These are phyloP conservation scores for Schizotus pectinicornis DNA, from an alignment of 2,888 invertebrate species.

Conservation along the genomic window DNA sequence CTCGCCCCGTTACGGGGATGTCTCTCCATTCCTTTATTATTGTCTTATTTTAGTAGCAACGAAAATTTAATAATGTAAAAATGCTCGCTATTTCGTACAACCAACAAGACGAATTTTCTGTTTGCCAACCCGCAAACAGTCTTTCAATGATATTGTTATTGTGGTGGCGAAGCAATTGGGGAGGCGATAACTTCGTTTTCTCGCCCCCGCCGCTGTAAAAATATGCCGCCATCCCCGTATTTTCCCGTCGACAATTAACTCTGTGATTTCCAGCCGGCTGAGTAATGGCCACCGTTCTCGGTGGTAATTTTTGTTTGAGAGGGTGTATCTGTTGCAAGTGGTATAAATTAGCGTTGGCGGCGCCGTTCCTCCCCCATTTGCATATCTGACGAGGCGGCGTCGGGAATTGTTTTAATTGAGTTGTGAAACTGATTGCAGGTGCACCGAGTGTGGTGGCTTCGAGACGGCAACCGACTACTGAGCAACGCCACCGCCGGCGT, in stretches of 20 bases:
- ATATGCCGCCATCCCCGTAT: neutral
- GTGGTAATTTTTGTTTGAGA: slow-evolving; percentile 22
- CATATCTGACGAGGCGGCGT: slow-evolving; percentile 30
- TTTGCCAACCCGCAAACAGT: slow-evolving; percentile 3
- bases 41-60: slow-evolving; percentile 11
- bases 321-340: slow-evolving; percentile 24
- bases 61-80: slow-evolving; percentile 21
- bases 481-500: slow-evolving; percentile 78
- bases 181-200: too few species aligned
- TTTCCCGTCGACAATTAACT: slow-evolving; percentile 14
- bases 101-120: slow-evolving; percentile 3
- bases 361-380: slow-evolving; percentile 26
- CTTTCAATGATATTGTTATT: slow-evolving; percentile 16
- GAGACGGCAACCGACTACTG: slow-evolving; percentile 69
- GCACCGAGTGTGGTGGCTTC: slow-evolving; percentile 54
- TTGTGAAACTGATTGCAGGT: slow-evolving; percentile 49
- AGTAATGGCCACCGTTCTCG: slow-evolving; percentile 5
- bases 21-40: slow-evolving; percentile 16
- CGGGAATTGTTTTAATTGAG: slow-evolving; percentile 34
- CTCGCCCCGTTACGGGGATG: neutral
- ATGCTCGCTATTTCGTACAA: slow-evolving; percentile 14
- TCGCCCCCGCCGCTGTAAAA: too few species aligned
- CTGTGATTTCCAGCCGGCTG: slow-evolving; percentile 13
- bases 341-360: slow-evolving; percentile 29
- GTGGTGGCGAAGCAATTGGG: slow-evolving; percentile 6